Percentiles rank a stretch among this genome's conserved stretches.
phyloP scores from a whole-genome alignment of 1,140 invertebrate species.

The Varroa destructor region DNA sequence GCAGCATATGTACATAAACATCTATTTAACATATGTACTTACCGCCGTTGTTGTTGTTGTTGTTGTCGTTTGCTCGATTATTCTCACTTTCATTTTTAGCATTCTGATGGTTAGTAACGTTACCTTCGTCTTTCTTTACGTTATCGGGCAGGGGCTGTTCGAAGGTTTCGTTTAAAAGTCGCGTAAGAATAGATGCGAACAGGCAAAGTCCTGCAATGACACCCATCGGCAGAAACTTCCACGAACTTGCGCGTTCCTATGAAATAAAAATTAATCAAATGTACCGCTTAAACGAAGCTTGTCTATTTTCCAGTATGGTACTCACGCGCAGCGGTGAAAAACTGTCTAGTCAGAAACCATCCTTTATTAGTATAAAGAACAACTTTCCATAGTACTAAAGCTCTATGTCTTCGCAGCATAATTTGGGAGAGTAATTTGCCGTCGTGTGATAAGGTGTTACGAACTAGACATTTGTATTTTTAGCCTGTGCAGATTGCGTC shows the following conservation, averaged over 20 bases:
- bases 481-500: too few relatives aligned
- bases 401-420: neutral
- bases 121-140: neutral
- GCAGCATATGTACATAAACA: too few relatives aligned
- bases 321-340: neutral
- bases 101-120: too few relatives aligned
- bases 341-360: too few relatives aligned
- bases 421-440: neutral
- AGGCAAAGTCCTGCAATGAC: slow-evolving; percentile 4
- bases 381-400: neutral
- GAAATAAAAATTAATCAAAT: neutral
- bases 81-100: too few relatives aligned
- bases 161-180: slow-evolving; percentile 2
- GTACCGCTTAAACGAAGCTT: neutral
- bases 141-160: neutral
- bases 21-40: too few relatives aligned
- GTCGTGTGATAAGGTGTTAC: neutral
- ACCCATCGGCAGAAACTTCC: neutral
- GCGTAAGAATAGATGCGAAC: neutral
- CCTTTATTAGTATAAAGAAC: neutral
- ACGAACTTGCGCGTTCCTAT: slow-evolving; percentile 9
- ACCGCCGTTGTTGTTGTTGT: too few relatives aligned
- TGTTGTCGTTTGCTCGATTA: too few relatives aligned
- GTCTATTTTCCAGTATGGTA: neutral
- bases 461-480: too few relatives aligned